Base-by-base conservation (phyloP, 1,140 invertebrate species). In the Drosophila obscura region DNA sequence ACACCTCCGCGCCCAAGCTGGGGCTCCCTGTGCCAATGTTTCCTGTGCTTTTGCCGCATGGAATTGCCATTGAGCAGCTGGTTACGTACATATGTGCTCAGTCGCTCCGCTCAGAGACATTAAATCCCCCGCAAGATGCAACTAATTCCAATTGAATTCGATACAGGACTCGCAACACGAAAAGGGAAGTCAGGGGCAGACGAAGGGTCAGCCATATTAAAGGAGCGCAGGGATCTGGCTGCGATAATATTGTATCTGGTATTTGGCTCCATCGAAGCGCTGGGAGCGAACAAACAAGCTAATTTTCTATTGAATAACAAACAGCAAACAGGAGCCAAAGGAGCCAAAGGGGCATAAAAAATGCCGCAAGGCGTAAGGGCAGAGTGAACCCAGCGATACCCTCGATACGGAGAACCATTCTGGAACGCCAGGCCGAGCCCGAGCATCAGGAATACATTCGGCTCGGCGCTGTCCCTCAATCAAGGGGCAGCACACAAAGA, bases 241-340 rank as follows among this genome's bases (percentile, higher is more conserved):
- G 35, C 35, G 35, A 11, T 13, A 5, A 13, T 39, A 5, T 13
- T 13, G 35, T 13, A 13, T 11, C 35, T 13, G 35, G 35, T 13
- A 13, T 31, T 8, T 6, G 45, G 44, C 26, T 9, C 5, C 44
- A 1, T 2, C 22, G 6, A 5, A 31, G 15, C 2, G 28, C 5
- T 22, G 24, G 7, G 16, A 16, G 16, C 56, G 24, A 39, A 76
- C 72, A 76, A 76, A 69, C 51, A 76, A 77, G 58, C 73, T 76
- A 62, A 77, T 77, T 77, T 77, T 77, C 73, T 58, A 75, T 76
- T 61, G 56, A 67, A 52, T 61, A 60, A 60, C 35, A 65, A 65
- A 43, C 45, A 41, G 48, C n/a, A 58, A 58, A 24, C n/a, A 43
- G 41, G 26, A 28, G 26, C 26, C 5, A 16, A 1, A 22, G 26